These are phyloP conservation scores for Eufriesea mexicana DNA, from an alignment of 1,140 invertebrate species.

Conservation along the genomic window DNA sequence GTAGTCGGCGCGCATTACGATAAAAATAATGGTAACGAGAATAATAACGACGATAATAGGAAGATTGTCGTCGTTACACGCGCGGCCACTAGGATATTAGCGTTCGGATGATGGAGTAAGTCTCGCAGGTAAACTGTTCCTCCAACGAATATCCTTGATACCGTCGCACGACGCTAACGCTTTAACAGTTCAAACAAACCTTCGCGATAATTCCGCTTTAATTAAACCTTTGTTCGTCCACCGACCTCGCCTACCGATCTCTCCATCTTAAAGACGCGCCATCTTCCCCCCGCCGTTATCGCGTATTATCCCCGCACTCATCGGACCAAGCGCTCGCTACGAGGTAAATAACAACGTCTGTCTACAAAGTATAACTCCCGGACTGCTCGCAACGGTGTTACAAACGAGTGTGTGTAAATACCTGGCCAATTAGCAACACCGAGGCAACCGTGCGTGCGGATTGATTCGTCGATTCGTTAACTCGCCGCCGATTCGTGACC, in stretches of 20 bases:
- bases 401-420: neutral
- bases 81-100: neutral
- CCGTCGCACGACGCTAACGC: neutral
- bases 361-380: no score
- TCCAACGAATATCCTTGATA: neutral
- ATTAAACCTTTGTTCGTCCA: neutral
- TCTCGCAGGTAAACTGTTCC: no score
- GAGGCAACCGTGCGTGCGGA: neutral
- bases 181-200: neutral
- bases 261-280: no score
- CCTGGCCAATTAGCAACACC: neutral
- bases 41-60: conserved; percentile 23
- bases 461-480: conserved; percentile 2
- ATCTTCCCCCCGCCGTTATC: no score
- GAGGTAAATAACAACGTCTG: neutral
- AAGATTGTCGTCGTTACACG: conserved; percentile 18
- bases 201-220: neutral
- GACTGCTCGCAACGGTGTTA: neutral
- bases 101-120: neutral
- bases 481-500: neutral
- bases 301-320: no score
- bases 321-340: no score
- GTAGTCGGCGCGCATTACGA: conserved; percentile 25
- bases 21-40: conserved; percentile 33
- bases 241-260: no score